phyloP scores from a whole-genome alignment of 2,797 vertebrate species.

The Pantherophis alleghaniensis region DNA sequence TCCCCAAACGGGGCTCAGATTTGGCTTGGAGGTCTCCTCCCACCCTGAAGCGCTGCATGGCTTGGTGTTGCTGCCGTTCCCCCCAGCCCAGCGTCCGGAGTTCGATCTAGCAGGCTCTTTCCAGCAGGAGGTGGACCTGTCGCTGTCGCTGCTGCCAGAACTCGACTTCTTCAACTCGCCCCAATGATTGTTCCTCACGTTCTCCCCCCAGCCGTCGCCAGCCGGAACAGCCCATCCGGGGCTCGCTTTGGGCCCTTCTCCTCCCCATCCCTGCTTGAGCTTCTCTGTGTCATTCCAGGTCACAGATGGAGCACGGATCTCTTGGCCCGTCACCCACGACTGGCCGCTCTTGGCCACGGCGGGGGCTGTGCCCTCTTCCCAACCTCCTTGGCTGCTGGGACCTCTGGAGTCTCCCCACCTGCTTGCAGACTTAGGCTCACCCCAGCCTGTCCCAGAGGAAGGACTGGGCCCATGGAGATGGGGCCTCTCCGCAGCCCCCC shows the following conservation, averaged over 20 bases:
- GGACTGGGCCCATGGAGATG: constrained; percentile 77
- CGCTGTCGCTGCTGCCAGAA: constrained; percentile 88
- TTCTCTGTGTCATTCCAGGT: constrained; percentile 88
- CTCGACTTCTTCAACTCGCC: constrained; percentile 85
- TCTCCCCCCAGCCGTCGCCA: constrained; percentile 82
- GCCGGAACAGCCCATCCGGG: constrained; percentile 76
- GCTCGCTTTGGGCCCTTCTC: constrained; percentile 71
- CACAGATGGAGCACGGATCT: constrained; percentile 76
- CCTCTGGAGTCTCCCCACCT: constrained; percentile 90
- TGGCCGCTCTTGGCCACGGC: constrained; percentile 83
- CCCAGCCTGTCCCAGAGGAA: constrained; percentile 85
- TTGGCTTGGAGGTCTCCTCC: constrained; percentile 84
- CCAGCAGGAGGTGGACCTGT: constrained; percentile 91
- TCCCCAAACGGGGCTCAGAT: constrained; percentile 85
- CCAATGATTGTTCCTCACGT: constrained; percentile 86
- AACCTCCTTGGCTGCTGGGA: constrained; percentile 80
- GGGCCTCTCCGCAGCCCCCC: constrained; percentile 83
- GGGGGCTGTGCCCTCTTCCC: constrained; percentile 87
- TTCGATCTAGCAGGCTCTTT: constrained; percentile 80
- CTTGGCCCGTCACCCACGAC: constrained; percentile 85
- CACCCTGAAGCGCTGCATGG: constrained; percentile 80
- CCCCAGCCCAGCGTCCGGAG: constrained; percentile 76
- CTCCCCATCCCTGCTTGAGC: constrained; percentile 84
- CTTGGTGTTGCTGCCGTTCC: constrained; percentile 72
- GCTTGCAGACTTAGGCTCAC: constrained; percentile 82